These are phyloP conservation scores for Pelmatolapia mariae DNA, from an alignment of 2,113 vertebrate species.

Conservation along the genomic window DNA sequence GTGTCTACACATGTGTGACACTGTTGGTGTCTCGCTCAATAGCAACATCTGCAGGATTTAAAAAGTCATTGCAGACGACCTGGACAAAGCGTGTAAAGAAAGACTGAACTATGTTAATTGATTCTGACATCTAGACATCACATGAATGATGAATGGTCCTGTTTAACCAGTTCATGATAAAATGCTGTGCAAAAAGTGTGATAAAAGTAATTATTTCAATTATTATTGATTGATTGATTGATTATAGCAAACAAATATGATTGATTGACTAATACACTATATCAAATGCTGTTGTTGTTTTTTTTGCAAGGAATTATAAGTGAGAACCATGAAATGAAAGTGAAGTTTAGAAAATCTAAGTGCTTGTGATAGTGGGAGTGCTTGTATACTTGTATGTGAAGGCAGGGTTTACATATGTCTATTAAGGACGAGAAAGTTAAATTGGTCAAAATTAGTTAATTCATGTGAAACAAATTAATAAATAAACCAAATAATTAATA, in stretches of 20 bases:
- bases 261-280: neutral
- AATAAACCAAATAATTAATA: neutral
- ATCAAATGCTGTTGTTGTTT: neutral
- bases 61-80: neutral
- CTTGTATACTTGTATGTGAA: neutral
- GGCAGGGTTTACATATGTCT: neutral
- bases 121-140: neutral
- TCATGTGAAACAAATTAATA: too few relatives aligned
- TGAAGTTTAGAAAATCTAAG: neutral
- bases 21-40: neutral
- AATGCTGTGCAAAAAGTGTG: neutral
- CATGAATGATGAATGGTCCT: neutral
- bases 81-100: neutral
- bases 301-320: neutral
- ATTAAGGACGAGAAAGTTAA: neutral
- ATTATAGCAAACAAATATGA: neutral
- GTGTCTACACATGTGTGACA: neutral
- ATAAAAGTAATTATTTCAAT: neutral
- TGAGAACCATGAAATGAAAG: neutral
- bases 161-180: neutral
- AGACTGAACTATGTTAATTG: neutral
- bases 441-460: neutral
- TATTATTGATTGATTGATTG: neutral
- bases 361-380: neutral
- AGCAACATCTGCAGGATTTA: neutral